Evolutionary conservation across 2,113 vertebrate species (phyloP), one percentile per base, ranked within the genome.

Genomic region (Agapornis roseicollis): DNA sequence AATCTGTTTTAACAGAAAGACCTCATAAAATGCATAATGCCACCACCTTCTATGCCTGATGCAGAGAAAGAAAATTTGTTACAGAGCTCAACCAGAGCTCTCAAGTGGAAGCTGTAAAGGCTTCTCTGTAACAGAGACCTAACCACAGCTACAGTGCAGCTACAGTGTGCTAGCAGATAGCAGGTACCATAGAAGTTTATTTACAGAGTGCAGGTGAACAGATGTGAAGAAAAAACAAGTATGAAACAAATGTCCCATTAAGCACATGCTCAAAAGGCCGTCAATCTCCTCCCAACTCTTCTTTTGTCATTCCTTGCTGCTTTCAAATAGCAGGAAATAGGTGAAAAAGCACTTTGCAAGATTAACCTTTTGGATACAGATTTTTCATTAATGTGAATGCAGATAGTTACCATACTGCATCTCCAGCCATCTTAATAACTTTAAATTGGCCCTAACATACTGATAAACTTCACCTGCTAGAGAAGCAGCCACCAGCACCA

Each of bases 91-190:
- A 17, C 5, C 6, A 63, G 11, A 87, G 9, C 7, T 87, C 35
- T 69, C 18, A 42, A 69, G 29, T 7, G 31, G 35, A 78, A 76
- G 31, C 9, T 33, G 12, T 17, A 29, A 61, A 58, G 11, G 5
- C 17, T 24, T 65, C 64, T 78, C 44, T 56, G 24, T 24, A 46
- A 14, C 23, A 41, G 23, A 53, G 18, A 70, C 19, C n/a, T 18
- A 79, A 42, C 11, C 27, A 18, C 2, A 52, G 13, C 35, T n/a
- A 15, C 16, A 13, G 15, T 0, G 0, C 22, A 72, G 29, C 28
- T 66, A 7, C 44, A 39, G 10, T 4, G 8, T 5, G 12, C 17
- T 29, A 16, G 11, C 41, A 85, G 44, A 33, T 2, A 82, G 16
- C 47, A 76, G 17, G 12, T 42, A 39, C 13, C 23, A 53, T 4